Base-by-base conservation (phyloP, 2,888 invertebrate genomes). In the Anarsia innoxiella region DNA sequence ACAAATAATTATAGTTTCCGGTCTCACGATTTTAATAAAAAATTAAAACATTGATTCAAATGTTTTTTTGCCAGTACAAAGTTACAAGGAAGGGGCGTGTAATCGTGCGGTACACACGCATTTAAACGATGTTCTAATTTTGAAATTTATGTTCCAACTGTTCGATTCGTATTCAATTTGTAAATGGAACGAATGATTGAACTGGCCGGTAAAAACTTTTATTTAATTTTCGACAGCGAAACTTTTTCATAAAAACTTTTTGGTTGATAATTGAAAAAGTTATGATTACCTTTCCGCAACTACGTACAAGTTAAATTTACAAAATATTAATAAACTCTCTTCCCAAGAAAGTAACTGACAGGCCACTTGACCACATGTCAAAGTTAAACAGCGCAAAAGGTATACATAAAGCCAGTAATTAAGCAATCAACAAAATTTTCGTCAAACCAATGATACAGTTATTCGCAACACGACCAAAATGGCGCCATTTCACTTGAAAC, bases 391-490 rank as follows among this genome's bases (percentile, higher is more conserved):
- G 64, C 63, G 66, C 61, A 60, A n/a, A n/a, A n/a, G n/a, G 6
- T 60, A 53, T 59, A 62, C 63, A 63, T 46, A 14, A 26, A 48
- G 58, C 60, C 56, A 71, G 75, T 69, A 77, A 80, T 79, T 79
- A 80, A 80, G 69, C 73, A 80, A 78, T 80, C 73, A 73, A 48
- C 53, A 56, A 66, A 73, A 63, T 74, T n/a, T 72, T 68, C 67
- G 68, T 67, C 71, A 77, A 74, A 74, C 67, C 67, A 55, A 62
- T 66, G 79, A 61, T 77, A 80, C 77, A 80, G 75, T 74, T 77
- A 73, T 65, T 64, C 68, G 65, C 59, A 59, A 60, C 51, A 53
- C 50, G 51, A 46, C 66, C 25, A 55, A 75, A 59, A 64, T 60
- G 72, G 69, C 72, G 74, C 72, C 62, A 60, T 51, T 54, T 58